These are phyloP conservation scores for Calliphora vomitoria DNA, from an alignment of 2,888 invertebrate species.

Conservation along the genomic window DNA sequence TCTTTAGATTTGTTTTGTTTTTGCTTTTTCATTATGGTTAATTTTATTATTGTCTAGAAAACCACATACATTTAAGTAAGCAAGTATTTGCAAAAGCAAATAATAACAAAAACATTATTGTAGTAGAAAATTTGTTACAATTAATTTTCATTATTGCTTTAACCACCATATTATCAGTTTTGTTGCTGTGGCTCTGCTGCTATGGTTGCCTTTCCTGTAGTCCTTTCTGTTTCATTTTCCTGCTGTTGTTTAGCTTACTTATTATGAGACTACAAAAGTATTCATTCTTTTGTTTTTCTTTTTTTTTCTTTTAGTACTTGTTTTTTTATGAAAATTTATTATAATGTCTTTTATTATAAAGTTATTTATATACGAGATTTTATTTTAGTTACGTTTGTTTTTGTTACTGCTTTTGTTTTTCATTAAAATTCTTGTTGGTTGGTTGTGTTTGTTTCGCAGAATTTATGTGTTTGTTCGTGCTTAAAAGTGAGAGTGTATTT, in stretches of 20 bases:
- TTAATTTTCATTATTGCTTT: constrained; percentile 54
- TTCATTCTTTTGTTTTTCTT: constrained; percentile 1
- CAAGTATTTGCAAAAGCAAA: not conserved
- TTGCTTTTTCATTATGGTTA: not conserved
- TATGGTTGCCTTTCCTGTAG: not conserved
- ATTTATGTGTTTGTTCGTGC: not conserved
- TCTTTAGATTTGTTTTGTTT: constrained; percentile 3
- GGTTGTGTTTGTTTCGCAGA: not conserved
- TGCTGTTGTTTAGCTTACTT: not conserved
- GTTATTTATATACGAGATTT: constrained; percentile 26
- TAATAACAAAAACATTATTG: not conserved
- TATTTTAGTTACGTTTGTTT: not conserved
- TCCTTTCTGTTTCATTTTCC: not conserved
- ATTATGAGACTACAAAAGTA: not conserved
- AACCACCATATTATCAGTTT: constrained; percentile 18
- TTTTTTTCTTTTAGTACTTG: not conserved
- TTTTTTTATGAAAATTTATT: constrained; percentile 50
- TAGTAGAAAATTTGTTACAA: constrained; percentile 25
- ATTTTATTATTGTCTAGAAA: not conserved
- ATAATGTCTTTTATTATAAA: constrained; percentile 31
- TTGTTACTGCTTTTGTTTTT: not conserved
- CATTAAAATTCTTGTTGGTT: not conserved
- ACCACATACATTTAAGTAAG: not conserved
- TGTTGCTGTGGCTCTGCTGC: not conserved
- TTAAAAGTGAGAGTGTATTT: not conserved